A percentile compares a stretch with the other conserved stretches of the same genome.
Evolutionary conservation across 2,797 vertebrate genomes (phyloP).

Genomic region (Mormyrus hasselquistii): DNA sequence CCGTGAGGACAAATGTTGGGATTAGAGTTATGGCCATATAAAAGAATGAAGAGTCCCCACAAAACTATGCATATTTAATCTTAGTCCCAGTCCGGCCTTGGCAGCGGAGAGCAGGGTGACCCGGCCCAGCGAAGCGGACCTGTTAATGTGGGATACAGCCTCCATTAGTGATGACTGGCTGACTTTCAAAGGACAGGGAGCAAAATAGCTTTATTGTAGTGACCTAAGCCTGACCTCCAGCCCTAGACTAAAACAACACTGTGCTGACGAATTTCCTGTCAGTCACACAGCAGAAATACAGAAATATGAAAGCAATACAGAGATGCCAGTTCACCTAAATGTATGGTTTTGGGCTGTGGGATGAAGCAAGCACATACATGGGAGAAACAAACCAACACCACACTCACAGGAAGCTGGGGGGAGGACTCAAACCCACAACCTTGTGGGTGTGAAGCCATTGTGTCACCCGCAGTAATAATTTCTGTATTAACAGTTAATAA

Average conservation of each 20-base stretch:
- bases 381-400: background rate
- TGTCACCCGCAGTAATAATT: background rate
- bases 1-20: background rate
- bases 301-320: background rate
- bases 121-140: background rate
- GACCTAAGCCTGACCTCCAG: background rate
- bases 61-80: too few relatives aligned
- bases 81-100: background rate
- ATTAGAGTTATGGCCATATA: background rate
- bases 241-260: background rate
- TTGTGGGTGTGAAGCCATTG: background rate
- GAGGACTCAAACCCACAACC: background rate
- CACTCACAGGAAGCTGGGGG: background rate
- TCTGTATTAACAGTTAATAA: background rate
- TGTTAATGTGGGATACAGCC: background rate
- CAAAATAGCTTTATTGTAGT: background rate
- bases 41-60: too few relatives aligned
- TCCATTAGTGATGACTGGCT: slow-evolving; percentile 13
- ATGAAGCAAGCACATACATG: background rate
- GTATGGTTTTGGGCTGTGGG: background rate
- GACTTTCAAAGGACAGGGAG: background rate
- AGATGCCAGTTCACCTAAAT: background rate
- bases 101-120: background rate
- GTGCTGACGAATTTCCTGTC: background rate
- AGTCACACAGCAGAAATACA: background rate